These are phyloP conservation scores for Hyphantria cunea DNA, from an alignment of 1,140 invertebrate genomes.

Conservation along the genomic window DNA sequence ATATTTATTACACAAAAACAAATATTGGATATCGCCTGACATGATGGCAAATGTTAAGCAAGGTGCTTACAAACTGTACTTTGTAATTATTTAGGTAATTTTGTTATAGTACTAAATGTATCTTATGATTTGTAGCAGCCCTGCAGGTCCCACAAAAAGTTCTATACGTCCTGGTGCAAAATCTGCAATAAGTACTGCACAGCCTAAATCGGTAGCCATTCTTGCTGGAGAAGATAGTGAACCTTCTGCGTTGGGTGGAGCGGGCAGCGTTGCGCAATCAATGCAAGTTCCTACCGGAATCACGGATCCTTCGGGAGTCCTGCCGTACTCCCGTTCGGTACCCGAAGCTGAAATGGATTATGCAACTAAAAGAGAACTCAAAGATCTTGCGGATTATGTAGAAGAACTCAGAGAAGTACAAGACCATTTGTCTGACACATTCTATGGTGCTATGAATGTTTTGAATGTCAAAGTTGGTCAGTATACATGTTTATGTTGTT, in stretches of 20 bases:
- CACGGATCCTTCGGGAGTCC: background rate
- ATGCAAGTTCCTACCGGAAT: background rate
- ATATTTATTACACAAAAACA: too few relatives aligned
- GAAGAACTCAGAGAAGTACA: constrained; percentile 3
- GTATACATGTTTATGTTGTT: background rate
- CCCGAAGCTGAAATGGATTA: constrained; percentile 35
- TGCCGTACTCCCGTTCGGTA: background rate
- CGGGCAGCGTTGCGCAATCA: background rate
- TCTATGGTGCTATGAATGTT: constrained; percentile 44
- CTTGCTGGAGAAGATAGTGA: background rate
- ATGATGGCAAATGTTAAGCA: too few relatives aligned
- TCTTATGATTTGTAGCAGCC: too few relatives aligned
- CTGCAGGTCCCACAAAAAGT: too few relatives aligned
- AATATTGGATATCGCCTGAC: too few relatives aligned
- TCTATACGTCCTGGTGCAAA: too few relatives aligned
- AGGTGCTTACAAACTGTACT: too few relatives aligned
- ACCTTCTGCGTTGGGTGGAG: background rate
- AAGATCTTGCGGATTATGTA: background rate
- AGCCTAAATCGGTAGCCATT: background rate
- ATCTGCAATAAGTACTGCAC: background rate
- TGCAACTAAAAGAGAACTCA: constrained; percentile 35
- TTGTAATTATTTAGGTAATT: too few relatives aligned
- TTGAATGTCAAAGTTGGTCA: constrained; percentile 10
- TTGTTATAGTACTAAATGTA: too few relatives aligned
- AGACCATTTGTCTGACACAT: constrained; percentile 46